Percentiles rank a stretch among this genome's conserved stretches.
phyloP scores from a whole-genome alignment of 2,113 vertebrate genomes.

The Alces alces region DNA sequence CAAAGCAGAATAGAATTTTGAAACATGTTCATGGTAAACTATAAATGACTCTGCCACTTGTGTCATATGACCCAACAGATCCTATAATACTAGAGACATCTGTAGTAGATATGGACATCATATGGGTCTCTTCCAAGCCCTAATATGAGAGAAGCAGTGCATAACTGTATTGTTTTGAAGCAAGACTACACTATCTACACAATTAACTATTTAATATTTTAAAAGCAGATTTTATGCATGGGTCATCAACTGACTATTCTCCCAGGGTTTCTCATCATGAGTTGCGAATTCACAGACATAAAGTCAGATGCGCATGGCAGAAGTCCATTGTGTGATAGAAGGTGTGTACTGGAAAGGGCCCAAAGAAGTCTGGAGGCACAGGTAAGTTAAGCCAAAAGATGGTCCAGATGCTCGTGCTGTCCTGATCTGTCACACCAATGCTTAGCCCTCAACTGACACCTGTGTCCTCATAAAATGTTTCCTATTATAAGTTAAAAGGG shows the following conservation, averaged over 20 bases:
- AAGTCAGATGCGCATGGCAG: not conserved
- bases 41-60: not conserved
- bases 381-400: not conserved
- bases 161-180: not conserved
- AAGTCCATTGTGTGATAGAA: not conserved
- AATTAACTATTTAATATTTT: not conserved
- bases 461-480: not conserved
- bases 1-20: not conserved
- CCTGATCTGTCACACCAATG: not conserved
- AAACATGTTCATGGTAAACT: not conserved
- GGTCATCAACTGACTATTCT: not conserved
- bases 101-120: not conserved
- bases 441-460: not conserved
- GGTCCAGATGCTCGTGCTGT: not conserved
- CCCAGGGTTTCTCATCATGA: not conserved
- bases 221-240: not conserved
- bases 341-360: not conserved
- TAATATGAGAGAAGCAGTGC: not conserved
- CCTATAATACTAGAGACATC: not conserved
- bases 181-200: not conserved
- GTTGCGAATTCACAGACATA: not conserved
- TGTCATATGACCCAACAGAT: not conserved
- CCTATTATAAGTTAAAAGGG: not conserved
- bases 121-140: not conserved
- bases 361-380: not conserved